These are phyloP conservation scores for Lepidochitona cinerea DNA, from an alignment of 2,888 invertebrate genomes.

Conservation along the genomic window DNA sequence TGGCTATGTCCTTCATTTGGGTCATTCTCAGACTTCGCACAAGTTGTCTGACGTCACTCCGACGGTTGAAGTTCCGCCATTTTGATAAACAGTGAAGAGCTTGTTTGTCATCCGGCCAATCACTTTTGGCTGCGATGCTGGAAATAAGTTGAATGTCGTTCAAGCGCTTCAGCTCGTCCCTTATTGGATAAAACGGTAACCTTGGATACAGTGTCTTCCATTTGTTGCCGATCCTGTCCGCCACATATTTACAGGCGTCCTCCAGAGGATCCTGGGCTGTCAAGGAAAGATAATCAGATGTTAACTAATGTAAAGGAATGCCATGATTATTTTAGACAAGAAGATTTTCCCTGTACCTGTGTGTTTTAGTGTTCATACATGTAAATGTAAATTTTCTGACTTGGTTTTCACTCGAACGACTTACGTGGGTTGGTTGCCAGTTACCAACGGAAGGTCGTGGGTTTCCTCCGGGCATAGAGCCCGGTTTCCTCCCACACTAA, in stretches of 20 bases:
- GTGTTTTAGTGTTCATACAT: no score
- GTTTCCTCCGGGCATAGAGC: no score
- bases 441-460: no score
- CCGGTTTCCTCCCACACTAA: no score
- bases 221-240: constrained; percentile 52
- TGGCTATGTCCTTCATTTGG: constrained; percentile 47
- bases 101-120: constrained; percentile 48
- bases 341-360: no score
- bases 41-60: constrained; percentile 48
- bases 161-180: constrained; percentile 43
- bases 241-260: constrained; percentile 55
- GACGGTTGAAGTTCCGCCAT: constrained; percentile 55
- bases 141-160: constrained; percentile 56
- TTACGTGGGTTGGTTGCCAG: no score
- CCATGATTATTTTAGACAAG: no score
- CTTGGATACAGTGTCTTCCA: constrained; percentile 57
- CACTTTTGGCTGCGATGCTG: constrained; percentile 43
- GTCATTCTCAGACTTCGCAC: constrained; percentile 45
- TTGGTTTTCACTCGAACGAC: no score
- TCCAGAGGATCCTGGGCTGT: constrained; percentile 40
- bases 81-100: constrained; percentile 55
- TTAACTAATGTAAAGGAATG: no score
- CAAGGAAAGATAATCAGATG: constrained; percentile 8
- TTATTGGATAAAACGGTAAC: constrained; percentile 56
- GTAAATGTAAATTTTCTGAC: no score